Evolutionary conservation across 2,113 vertebrate species (phyloP).

Genomic region (Gopherus evgoodei): DNA sequence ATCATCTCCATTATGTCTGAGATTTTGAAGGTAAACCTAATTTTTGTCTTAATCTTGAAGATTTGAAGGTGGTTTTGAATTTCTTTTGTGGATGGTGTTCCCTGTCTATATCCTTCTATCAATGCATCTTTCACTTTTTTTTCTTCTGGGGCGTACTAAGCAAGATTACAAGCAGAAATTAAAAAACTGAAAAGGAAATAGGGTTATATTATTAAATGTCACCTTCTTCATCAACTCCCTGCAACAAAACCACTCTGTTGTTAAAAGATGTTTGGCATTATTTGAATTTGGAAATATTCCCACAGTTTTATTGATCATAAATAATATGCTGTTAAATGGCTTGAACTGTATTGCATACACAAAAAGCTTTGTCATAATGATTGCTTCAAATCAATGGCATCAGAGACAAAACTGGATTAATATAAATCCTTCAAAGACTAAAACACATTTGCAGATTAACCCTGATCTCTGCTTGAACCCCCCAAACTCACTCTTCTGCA

Average conservation of each 20-base stretch:
- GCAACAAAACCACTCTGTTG: background rate
- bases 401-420: slow-evolving; percentile 62
- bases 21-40: background rate
- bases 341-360: background rate
- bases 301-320: background rate
- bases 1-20: background rate
- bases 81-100: background rate
- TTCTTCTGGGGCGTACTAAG: background rate
- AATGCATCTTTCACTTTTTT: background rate
- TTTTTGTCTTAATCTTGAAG: background rate
- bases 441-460: slow-evolving; percentile 65
- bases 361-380: slow-evolving; percentile 11
- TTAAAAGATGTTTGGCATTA: background rate
- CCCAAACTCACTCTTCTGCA: slow-evolving; percentile 47
- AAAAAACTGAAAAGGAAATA: background rate
- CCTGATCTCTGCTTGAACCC: slow-evolving; percentile 42
- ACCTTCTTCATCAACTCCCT: background rate
- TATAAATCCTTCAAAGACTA: slow-evolving; percentile 61
- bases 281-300: slow-evolving; percentile 27
- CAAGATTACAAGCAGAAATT: background rate
- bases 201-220: background rate
- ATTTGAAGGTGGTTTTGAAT: background rate
- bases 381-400: slow-evolving; percentile 32
- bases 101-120: background rate
- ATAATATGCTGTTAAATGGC: background rate